Evolutionary conservation across 1,140 invertebrate species (phyloP), one percentile per base, ranked within the genome.

Genomic region (Bombus balteatus): DNA sequence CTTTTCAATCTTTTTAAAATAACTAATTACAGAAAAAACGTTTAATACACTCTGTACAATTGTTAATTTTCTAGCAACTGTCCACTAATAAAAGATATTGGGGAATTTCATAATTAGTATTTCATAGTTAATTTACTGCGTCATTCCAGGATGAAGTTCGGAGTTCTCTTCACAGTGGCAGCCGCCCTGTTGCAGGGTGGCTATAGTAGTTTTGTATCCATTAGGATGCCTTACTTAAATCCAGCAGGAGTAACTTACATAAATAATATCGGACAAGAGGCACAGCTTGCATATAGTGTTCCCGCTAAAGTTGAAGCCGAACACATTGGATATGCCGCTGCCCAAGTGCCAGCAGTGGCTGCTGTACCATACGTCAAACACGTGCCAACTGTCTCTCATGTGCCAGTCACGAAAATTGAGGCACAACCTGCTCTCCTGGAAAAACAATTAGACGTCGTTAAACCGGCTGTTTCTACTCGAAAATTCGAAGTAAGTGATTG

Each of bases 401-500:
- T 96, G 6, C 96, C 96, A 53, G 94, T 96, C 2, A 96, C 96
- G 1, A 95, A 94, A 41, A 93, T 95, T 66, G 94, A 96, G 83
- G 94, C 95, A 57, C 95, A 96, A 39, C 96, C 94, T n/a, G 96
- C 94, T 53, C 89, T 96, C 68, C 90, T 96, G 43, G 95, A 96
- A 83, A 96, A 96, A 73, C 92, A 96, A 66, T 92, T 96, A 2
- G 96, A 96, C 80, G 96, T 96, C 34, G 93, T 95, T 12, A 95
- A 96, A 83, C 95, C 96, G 0, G 96, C 96, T 12, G 92, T 96
- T 3, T 94, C 95, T 12, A 96, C 95, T 12, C 93, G 94, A 15
- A 95, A 94, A 90, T 93, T 95, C 76, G 93, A 96, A 90, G 95
- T 95, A 87, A 83, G 72, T 81, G 10, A 47, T 59, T 39, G 1